These are phyloP conservation scores for Vespertilio murinus DNA, from an alignment of 2,797 vertebrate species.

Conservation along the genomic window DNA sequence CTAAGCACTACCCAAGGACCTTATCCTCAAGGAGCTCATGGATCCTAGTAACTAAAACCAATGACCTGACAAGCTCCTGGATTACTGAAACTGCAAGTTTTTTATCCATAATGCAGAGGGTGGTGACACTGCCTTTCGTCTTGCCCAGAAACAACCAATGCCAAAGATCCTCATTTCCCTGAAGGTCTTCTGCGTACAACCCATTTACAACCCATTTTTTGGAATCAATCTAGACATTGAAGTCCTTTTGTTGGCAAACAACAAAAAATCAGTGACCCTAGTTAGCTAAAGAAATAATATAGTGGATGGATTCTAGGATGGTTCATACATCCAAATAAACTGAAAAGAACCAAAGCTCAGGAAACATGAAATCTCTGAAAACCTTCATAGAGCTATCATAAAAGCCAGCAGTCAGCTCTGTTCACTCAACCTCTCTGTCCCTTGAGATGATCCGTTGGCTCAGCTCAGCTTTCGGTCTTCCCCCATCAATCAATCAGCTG, in stretches of 20 bases:
- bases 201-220: background rate
- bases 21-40: background rate
- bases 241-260: background rate
- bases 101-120: background rate
- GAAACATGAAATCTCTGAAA: background rate
- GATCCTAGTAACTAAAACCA: background rate
- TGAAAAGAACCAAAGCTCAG: background rate
- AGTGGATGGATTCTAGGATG: background rate
- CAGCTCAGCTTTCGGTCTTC: background rate
- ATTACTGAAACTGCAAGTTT: background rate
- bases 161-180: background rate
- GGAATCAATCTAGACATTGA: background rate
- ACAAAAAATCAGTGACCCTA: background rate
- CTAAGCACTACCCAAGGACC: background rate
- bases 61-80: background rate
- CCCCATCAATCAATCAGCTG: background rate
- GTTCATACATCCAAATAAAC: background rate
- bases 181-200: background rate
- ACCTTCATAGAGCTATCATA: background rate
- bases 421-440: background rate
- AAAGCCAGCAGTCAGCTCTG: background rate
- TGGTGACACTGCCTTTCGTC: background rate
- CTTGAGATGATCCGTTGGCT: background rate
- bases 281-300: conserved; percentile 8
- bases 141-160: background rate